phyloP scores from a whole-genome alignment of 2,888 invertebrate genomes.

The Homarus gammarus region DNA sequence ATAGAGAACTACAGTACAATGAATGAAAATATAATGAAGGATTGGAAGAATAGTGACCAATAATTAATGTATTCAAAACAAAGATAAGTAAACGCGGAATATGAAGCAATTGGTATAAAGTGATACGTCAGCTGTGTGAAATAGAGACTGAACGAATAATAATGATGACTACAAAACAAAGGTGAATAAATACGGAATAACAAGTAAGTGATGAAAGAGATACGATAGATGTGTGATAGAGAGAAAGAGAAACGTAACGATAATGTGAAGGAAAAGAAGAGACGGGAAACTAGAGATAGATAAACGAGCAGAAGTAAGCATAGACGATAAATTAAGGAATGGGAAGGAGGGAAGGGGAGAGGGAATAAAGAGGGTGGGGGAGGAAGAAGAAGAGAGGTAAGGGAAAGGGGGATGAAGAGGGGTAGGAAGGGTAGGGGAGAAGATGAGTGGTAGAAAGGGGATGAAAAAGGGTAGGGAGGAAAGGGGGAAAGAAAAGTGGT shows the following conservation, averaged over 20 bases:
- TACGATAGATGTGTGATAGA: neutral
- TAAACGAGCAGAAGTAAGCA: neutral
- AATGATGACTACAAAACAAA: too few relatives aligned
- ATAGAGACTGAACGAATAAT: too few relatives aligned
- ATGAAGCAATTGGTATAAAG: too few relatives aligned
- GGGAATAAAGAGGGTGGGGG: neutral
- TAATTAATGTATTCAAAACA: neutral
- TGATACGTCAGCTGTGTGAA: too few relatives aligned
- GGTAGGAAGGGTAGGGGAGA: neutral
- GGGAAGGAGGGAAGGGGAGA: neutral
- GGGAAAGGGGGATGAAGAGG: neutral
- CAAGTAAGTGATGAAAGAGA: too few relatives aligned
- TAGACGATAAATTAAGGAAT: neutral
- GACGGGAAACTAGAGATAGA: neutral
- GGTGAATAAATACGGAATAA: neutral
- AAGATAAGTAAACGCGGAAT: neutral
- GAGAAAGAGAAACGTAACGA: neutral
- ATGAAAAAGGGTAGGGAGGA: neutral
- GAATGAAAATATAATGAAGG: too few relatives aligned
- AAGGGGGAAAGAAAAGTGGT: neutral
- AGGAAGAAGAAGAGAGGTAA: neutral
- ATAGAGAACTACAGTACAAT: too few relatives aligned
- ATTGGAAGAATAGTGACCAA: too few relatives aligned
- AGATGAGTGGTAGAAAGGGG: neutral
- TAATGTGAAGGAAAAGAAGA: neutral